A percentile compares a stretch with the other conserved stretches of the same genome.
phyloP scores from a whole-genome alignment of 2,113 vertebrate genomes.

The Hyperoodon ampullatus region DNA sequence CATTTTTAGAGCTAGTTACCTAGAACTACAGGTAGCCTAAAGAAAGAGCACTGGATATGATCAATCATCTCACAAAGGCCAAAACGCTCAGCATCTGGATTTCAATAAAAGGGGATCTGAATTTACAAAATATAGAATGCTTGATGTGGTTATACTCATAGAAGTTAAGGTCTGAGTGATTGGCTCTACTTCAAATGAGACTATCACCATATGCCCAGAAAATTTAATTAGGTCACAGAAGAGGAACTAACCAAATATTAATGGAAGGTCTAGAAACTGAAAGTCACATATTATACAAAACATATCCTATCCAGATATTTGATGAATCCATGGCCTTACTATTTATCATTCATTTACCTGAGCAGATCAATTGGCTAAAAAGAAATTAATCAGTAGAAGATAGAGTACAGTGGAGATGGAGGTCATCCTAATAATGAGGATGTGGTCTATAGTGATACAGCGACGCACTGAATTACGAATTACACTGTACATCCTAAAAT shows the following conservation, averaged over 20 bases:
- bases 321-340: background rate
- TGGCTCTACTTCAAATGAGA: constrained; percentile 58
- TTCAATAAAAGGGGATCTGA: background rate
- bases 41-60: background rate
- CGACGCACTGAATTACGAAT: background rate
- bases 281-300: background rate
- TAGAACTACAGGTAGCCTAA: background rate
- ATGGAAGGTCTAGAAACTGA: constrained; percentile 45
- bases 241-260: constrained; percentile 24
- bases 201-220: background rate
- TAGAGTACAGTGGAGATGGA: background rate
- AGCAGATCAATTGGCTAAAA: background rate
- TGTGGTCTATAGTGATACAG: background rate
- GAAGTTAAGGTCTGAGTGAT: background rate
- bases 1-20: background rate
- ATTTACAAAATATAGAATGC: background rate
- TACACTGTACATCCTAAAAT: background rate
- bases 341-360: background rate
- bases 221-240: constrained; percentile 20
- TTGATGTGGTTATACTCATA: no score
- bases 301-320: background rate
- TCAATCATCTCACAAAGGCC: background rate
- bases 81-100: background rate
- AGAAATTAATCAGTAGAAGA: background rate
- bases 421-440: background rate